phyloP scores from a whole-genome alignment of 2,888 invertebrate species.

The Diplolepis rosae region DNA sequence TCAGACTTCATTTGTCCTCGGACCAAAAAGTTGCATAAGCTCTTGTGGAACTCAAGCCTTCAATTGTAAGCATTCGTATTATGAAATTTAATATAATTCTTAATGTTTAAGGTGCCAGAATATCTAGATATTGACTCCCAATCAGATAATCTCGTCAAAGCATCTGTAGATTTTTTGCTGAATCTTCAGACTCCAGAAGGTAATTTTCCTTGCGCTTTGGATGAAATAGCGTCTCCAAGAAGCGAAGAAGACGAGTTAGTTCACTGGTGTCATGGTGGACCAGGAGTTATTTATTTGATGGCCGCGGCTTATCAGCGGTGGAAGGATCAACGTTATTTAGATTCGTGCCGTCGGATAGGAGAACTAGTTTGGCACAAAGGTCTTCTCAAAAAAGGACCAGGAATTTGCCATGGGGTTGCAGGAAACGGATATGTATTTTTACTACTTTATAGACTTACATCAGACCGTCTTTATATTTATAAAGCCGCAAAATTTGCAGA shows the following conservation, averaged over 20 bases:
- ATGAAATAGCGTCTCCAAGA: conserved; percentile 75
- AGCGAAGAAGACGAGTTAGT: conserved; percentile 81
- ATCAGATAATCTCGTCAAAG: conserved; percentile 78
- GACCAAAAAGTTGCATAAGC: no score
- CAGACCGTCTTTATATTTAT: conserved; percentile 82
- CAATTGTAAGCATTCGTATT: no score
- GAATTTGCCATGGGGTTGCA: conserved; percentile 91
- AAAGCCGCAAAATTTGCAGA: conserved; percentile 85
- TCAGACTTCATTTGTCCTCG: no score
- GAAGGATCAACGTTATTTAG: conserved; percentile 83
- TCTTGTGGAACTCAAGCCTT: no score
- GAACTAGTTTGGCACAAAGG: conserved; percentile 90
- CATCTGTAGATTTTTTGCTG: conserved; percentile 81
- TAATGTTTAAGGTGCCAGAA: conserved; percentile 66
- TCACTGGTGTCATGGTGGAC: conserved; percentile 95
- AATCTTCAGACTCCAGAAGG: conserved; percentile 82
- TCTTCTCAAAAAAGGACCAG: conserved; percentile 89
- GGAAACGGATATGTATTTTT: conserved; percentile 89
- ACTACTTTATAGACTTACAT: conserved; percentile 84
- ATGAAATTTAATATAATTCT: no score
- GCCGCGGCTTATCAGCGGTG: conserved; percentile 86
- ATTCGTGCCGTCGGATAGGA: conserved; percentile 81
- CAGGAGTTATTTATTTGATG: conserved; percentile 87
- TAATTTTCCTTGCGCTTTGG: conserved; percentile 85
- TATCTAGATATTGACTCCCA: conserved; percentile 76